Evolutionary conservation across 2,797 vertebrate species (phyloP), one percentile per base, ranked within the genome.

Genomic region (Benthosema pterotum): DNA sequence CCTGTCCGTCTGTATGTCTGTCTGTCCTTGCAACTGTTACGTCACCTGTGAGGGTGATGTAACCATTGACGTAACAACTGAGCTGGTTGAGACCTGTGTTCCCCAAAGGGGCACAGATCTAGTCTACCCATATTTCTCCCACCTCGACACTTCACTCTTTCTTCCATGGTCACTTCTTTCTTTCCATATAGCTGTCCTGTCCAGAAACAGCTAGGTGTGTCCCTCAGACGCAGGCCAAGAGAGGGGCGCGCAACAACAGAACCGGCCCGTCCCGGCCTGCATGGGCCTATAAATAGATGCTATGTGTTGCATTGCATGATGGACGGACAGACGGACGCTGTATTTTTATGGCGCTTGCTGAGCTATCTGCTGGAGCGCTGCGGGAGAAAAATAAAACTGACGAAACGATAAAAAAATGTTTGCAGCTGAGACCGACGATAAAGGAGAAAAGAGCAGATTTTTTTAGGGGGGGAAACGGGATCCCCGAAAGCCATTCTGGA

Each of bases 381-480:
- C 32, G 32, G 32, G 9, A 38, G 11, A 38, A 38, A 38, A 38
- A 9, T 9, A 7, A 32, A 32, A 32, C n/a, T n/a, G 22, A 25
- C 5, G 43, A 63, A 70, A 67, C 32, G 14, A 16, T 38, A 38
- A 38, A 5, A 71, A 84, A 86, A 60, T 63, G 60, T 78, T 83
- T 74, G 73, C 73, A 83, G 72, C 76, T 80, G 82, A 85, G 17
- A 60, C 3, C 12, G 14, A 71, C 42, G 60, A 80, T 69, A 76
- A 79, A 81, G 58, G n/a, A n/a, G n/a, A n/a, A n/a, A n/a, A n/a
- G n/a, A n/a, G n/a, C n/a, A n/a, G n/a, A n/a, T n/a, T n/a, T n/a
- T n/a, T n/a, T n/a, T n/a, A n/a, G n/a, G 4, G 22, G 22, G 22
- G 60, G 11, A 38, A 69, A 60, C 1, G 38, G 43, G 59, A 63